Percentiles rank a stretch among this genome's conserved stretches.
phyloP scores from a whole-genome alignment of 1,140 invertebrate genomes.

The Zaprionus camerounensis region DNA sequence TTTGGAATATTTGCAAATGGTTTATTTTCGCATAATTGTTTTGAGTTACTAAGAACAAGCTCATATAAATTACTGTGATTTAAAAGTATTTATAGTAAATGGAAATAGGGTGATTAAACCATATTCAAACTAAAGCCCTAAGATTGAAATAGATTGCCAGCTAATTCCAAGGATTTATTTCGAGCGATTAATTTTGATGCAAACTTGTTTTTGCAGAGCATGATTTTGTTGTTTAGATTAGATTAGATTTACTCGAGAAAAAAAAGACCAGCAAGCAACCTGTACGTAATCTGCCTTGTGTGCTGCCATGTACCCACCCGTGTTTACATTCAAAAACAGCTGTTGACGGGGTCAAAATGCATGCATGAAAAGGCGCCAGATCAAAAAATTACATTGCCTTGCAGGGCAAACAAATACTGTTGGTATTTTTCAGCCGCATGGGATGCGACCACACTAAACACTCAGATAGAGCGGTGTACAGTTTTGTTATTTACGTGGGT shows the following conservation, averaged over 20 bases:
- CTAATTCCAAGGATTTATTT: background rate
- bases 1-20: too few relatives aligned
- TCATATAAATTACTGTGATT: too few relatives aligned
- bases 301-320: background rate
- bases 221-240: background rate
- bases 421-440: background rate
- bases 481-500: conserved; percentile 19
- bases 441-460: background rate
- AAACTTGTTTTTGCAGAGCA: background rate
- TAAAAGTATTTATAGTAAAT: background rate
- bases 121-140: background rate
- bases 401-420: background rate
- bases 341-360: background rate
- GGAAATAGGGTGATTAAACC: background rate
- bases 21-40: too few relatives aligned
- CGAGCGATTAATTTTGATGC: background rate
- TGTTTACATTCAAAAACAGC: background rate
- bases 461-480: background rate
- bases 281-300: background rate
- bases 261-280: background rate
- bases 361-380: background rate
- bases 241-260: background rate
- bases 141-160: background rate
- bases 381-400: background rate
- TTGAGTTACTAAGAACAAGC: too few relatives aligned